A percentile compares a stretch with the other conserved stretches of the same genome.
phyloP scores from a whole-genome alignment of 1,140 invertebrate species.

The Ostrea edulis region DNA sequence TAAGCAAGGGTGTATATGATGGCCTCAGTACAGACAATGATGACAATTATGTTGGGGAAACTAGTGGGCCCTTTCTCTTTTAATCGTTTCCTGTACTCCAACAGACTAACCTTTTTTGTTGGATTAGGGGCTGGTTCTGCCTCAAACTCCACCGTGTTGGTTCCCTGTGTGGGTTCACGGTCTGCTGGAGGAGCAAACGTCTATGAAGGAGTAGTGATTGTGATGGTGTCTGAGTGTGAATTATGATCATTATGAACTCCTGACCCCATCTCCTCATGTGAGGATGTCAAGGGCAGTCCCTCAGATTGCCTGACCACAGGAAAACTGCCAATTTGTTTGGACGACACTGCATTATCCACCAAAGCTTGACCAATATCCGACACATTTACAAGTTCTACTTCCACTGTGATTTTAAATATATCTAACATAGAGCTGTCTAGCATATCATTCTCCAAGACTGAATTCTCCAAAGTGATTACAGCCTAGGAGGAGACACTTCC shows the following conservation, averaged over 20 bases:
- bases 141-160: constrained; percentile 51
- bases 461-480: not conserved
- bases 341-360: not conserved
- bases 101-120: constrained; percentile 85
- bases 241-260: not conserved
- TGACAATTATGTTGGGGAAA: constrained; percentile 31
- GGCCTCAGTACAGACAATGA: constrained; percentile 40
- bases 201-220: constrained; percentile 18
- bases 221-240: constrained; percentile 14
- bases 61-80: constrained; percentile 65
- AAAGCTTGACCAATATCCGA: not conserved
- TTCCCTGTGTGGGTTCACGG: not conserved
- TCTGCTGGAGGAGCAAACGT: not conserved
- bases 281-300: not conserved
- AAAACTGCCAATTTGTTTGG: not conserved
- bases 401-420: constrained; percentile 39
- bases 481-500: constrained; percentile 6
- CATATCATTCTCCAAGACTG: not conserved
- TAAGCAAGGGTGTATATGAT: constrained; percentile 41
- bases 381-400: constrained; percentile 37
- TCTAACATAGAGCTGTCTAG: constrained; percentile 42
- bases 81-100: constrained; percentile 85
- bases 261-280: not conserved
- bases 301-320: not conserved
- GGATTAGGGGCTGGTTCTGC: constrained; percentile 58